A percentile compares a stretch with the other conserved stretches of the same genome.
Conservation (phyloP, 2,113 vertebrate genomes). For the Sitta europaea region DNA sequence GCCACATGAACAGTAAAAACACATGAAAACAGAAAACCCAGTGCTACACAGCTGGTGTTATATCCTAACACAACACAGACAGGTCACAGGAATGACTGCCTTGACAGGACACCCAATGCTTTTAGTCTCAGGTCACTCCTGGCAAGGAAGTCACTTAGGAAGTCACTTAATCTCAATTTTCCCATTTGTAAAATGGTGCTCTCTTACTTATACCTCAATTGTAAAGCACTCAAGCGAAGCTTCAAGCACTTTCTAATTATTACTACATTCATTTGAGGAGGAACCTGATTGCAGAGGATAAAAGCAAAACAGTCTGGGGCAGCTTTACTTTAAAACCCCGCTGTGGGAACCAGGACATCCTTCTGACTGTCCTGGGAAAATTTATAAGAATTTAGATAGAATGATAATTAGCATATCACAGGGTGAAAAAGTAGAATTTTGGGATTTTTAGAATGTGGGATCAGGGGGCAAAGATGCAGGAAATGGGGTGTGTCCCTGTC, state of each 20-base stretch:
- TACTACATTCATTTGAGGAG: background rate
- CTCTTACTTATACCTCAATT: background rate
- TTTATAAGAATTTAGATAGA: too few relatives aligned
- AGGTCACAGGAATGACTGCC: background rate
- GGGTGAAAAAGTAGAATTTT: too few relatives aligned
- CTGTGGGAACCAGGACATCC: too few relatives aligned
- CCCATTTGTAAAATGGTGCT: background rate
- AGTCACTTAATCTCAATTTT: background rate
- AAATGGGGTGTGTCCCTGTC: too few relatives aligned
- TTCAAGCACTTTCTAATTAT: background rate
- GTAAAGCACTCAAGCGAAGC: background rate
- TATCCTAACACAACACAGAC: background rate
- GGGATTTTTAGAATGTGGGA: too few relatives aligned
- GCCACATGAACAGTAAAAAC: background rate
- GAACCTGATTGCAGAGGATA: background rate
- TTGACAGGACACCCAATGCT: background rate
- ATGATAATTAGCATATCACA: too few relatives aligned
- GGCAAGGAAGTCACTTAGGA: background rate
- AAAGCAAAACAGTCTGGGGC: accelerated
- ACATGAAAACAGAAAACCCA: background rate
- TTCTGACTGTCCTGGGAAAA: too few relatives aligned
- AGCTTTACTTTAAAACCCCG: accelerated
- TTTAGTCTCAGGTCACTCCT: background rate
- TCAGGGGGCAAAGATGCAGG: too few relatives aligned
- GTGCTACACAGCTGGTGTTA: background rate